Conservation (phyloP, 2,888 invertebrate genomes). For the Shargacucullia verbasci region DNA sequence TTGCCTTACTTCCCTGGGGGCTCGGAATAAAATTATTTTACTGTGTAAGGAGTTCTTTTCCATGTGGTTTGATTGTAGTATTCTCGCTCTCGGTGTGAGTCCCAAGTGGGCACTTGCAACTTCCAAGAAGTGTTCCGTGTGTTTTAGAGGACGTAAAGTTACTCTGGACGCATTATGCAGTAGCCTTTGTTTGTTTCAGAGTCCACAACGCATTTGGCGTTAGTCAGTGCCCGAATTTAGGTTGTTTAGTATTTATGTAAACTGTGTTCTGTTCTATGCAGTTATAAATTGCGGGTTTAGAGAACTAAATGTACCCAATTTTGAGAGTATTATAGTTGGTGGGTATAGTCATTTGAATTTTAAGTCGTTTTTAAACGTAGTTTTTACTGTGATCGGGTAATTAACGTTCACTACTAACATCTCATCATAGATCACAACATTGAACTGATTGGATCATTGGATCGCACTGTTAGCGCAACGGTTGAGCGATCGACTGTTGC, state of each 20-base stretch:
- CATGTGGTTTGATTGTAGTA: slow-evolving; percentile 22
- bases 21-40: slow-evolving; percentile 44
- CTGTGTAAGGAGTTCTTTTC: slow-evolving; percentile 33
- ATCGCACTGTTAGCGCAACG: no score
- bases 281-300: slow-evolving; percentile 39
- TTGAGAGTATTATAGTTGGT: no score
- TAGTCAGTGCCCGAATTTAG: slow-evolving; percentile 36
- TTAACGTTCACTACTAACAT: no score
- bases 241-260: slow-evolving; percentile 41
- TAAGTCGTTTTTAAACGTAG: no score
- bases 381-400: no score
- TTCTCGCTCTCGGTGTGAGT: slow-evolving; percentile 20
- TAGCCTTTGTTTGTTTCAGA: slow-evolving; percentile 31
- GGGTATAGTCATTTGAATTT: no score
- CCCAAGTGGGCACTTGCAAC: slow-evolving; percentile 27
- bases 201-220: slow-evolving; percentile 36
- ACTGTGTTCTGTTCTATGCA: slow-evolving; percentile 22
- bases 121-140: slow-evolving; percentile 24
- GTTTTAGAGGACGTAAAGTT: slow-evolving; percentile 15
- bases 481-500: no score
- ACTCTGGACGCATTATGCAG: slow-evolving; percentile 28
- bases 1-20: slow-evolving; percentile 31
- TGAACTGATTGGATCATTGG: no score
- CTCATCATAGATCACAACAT: no score
- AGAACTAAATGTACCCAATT: slow-evolving; percentile 30